These are phyloP conservation scores for Liasis olivaceus DNA, from an alignment of 2,797 vertebrate species.

Conservation along the genomic window DNA sequence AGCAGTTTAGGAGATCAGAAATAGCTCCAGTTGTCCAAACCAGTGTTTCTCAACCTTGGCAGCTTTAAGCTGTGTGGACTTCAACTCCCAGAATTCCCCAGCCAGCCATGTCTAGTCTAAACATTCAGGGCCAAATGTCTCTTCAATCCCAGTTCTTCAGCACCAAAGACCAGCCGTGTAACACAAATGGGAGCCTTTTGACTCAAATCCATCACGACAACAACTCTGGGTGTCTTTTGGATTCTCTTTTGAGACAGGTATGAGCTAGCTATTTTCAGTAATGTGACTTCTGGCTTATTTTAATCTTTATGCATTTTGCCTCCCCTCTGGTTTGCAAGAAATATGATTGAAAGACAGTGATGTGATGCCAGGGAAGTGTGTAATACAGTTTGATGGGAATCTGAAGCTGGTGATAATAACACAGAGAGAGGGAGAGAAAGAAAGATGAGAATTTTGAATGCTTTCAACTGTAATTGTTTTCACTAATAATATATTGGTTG, in stretches of 20 bases:
- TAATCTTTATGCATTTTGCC: no score
- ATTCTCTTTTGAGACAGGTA: not conserved
- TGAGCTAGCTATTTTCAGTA: not conserved
- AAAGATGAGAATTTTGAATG: accelerated
- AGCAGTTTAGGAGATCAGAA: no score
- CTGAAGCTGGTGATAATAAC: not conserved
- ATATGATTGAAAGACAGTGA: no score
- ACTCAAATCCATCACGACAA: no score
- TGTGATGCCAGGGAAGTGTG: not conserved
- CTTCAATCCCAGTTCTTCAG: no score
- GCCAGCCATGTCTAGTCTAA: no score
- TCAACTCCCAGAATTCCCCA: no score
- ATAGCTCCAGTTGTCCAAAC: no score
- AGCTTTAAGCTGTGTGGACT: no score
- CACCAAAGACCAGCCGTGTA: not conserved
- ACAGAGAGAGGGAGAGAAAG: not conserved
- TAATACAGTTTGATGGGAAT: not conserved
- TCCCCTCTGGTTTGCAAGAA: not conserved
- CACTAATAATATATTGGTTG: not conserved
- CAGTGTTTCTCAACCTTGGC: no score
- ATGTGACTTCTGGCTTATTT: not conserved
- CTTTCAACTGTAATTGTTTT: not conserved
- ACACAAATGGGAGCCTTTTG: not conserved
- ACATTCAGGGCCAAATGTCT: no score
- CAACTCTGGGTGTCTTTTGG: not conserved